These are phyloP conservation scores for Mastomys coucha DNA, from an alignment of 2,113 vertebrate genomes.

Conservation along the genomic window DNA sequence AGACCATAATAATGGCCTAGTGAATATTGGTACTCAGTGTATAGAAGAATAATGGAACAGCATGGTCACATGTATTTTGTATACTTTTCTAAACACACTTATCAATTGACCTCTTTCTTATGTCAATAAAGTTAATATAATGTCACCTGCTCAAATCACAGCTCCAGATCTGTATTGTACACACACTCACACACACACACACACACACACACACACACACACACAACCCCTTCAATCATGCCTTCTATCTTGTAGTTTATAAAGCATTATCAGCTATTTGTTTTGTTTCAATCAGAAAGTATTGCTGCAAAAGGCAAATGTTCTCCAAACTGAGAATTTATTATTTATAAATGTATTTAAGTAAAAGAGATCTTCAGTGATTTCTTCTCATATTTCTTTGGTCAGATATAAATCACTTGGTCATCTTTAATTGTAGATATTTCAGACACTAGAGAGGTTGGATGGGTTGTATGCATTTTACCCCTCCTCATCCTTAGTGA, in stretches of 20 bases:
- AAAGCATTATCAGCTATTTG: rapidly evolving
- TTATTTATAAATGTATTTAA: not conserved
- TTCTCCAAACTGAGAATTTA: not conserved
- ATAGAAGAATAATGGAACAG: not conserved
- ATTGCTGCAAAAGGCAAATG: not conserved
- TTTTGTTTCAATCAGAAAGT: not conserved
- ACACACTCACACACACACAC: too few species aligned
- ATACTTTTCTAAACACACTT: not conserved
- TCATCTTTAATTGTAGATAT: not conserved
- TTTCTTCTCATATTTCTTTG: not conserved
- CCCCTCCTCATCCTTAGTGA: not conserved
- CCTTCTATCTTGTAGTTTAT: not conserved
- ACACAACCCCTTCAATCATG: not conserved
- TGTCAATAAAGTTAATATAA: too few species aligned
- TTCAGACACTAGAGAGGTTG: too few species aligned
- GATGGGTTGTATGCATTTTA: not conserved
- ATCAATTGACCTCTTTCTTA: not conserved
- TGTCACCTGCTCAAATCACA: not conserved
- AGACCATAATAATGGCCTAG: not conserved
- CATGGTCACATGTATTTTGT: not conserved
- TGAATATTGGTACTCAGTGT: not conserved
- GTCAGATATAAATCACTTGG: not conserved
- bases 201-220: too few species aligned
- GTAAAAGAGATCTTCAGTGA: not conserved
- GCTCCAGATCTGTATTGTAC: not conserved